Base-by-base conservation (phyloP, 2,113 vertebrate species). In the Coptodon bakossiorum region DNA sequence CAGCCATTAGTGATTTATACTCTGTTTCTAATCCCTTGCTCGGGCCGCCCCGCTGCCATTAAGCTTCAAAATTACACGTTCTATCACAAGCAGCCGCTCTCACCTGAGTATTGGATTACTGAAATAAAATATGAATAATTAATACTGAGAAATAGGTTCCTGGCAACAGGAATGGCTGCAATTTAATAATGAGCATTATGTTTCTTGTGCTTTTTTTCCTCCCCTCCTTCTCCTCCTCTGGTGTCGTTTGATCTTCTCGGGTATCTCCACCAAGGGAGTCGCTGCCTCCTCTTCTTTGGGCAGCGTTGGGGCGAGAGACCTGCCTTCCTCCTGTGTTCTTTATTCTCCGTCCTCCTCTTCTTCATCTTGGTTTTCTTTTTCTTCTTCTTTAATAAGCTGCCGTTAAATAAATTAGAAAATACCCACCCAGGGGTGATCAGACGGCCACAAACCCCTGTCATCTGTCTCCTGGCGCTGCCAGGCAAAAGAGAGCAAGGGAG, bases 81-180 rank as follows among this genome's bases (percentile, higher is more conserved):
- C 96, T 94, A 95, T 97, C 96, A 97, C 97, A 92, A 80, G 89
- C 87, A 61, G 91, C 96, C 93, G 94, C 97, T 97, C 98, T 99
- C 98, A 99, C 98, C 98, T 98, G 98, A 98, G 98, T 98, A 98
- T 96, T 98, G 97, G 98, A 98, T 98, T 98, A 97, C 97, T 97
- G 98, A 98, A 98, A 98, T 98, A 98, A 97, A 96, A 97, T 94
- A 98, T 99, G 97, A 99, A 99, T 99, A 98, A 99, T 99, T 99
- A 97, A 99, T 99, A 97, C 95, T 97, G 97, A 97, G 97, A 97
- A 98, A 96, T 98, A 97, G 97, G 97, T 98, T 98, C 97, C 97
- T 97, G 98, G 98, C 98, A 98, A 96, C 97, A 96, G 97, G 96
- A 96, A 97, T 92, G 96, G 97, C 96, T 97, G 97, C 98, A 97